Percentiles rank a stretch among this genome's conserved stretches.
phyloP scores from a whole-genome alignment of 2,113 vertebrate genomes.

The Sciurus niger region DNA sequence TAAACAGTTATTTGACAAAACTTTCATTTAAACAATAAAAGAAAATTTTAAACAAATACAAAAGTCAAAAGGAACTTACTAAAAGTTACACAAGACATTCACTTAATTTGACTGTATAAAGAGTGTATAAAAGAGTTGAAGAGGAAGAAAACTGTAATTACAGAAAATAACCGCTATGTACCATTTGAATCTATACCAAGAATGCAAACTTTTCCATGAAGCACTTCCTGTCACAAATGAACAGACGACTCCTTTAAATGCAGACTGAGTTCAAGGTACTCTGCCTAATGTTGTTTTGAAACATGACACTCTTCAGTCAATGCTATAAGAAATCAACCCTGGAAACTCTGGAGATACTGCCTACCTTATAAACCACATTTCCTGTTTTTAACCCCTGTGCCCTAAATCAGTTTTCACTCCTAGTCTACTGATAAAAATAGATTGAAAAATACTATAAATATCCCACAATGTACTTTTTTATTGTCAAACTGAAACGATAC shows the following conservation, averaged over 20 bases:
- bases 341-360: conserved; percentile 91
- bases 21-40: conserved; percentile 24
- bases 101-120: background rate
- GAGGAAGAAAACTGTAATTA: background rate
- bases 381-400: conserved; percentile 91
- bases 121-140: conserved; percentile 23
- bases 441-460: conserved; percentile 89
- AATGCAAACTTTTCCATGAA: conserved; percentile 80
- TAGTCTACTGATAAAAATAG: conserved; percentile 90
- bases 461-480: conserved; percentile 86
- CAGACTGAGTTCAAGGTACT: conserved; percentile 85
- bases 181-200: conserved; percentile 66
- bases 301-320: conserved; percentile 80
- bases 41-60: conserved; percentile 50
- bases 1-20: conserved; percentile 4
- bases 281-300: conserved; percentile 87
- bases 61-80: conserved; percentile 51
- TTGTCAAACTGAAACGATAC: conserved; percentile 88
- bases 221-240: conserved; percentile 87
- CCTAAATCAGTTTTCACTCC: conserved; percentile 87
- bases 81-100: background rate
- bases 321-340: conserved; percentile 84
- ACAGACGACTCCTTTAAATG: conserved; percentile 81
- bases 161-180: conserved; percentile 69
- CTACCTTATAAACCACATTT: conserved; percentile 91